Percentiles rank a stretch among this genome's conserved stretches.
Conservation (phyloP, 2,888 invertebrate species). For the Nymphalis polychloros region DNA sequence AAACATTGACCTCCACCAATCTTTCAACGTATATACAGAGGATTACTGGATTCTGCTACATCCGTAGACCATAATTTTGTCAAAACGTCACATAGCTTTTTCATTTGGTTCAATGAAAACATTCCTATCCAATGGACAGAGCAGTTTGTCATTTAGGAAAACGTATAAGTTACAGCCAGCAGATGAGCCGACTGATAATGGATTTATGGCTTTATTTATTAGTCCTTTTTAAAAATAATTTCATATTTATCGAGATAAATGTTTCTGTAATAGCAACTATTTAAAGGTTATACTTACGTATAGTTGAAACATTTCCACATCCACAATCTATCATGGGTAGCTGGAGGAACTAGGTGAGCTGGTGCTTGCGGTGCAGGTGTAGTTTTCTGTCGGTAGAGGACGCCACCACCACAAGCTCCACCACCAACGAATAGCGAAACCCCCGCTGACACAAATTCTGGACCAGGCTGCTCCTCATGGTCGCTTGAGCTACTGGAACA, state of each 20-base stretch:
- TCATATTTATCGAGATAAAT: too few species aligned
- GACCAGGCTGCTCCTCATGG: slow-evolving; percentile 72
- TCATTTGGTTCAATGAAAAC: slow-evolving; percentile 35
- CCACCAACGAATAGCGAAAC: slow-evolving; percentile 84
- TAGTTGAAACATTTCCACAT: slow-evolving; percentile 86
- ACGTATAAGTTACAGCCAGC: slow-evolving; percentile 60
- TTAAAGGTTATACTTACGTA: slow-evolving; percentile 71
- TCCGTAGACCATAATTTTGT: slow-evolving; percentile 29
- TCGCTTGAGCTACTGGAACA: slow-evolving; percentile 50
- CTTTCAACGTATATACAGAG: too few species aligned
- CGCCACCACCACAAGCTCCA: slow-evolving; percentile 78
- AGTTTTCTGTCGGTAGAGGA: slow-evolving; percentile 79
- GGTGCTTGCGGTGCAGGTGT: slow-evolving; percentile 74
- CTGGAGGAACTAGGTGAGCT: slow-evolving; percentile 81
- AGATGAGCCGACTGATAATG: slow-evolving; percentile 59
- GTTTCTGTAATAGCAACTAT: not conserved
- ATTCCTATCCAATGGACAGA: slow-evolving; percentile 31
- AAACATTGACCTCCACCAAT: too few species aligned
- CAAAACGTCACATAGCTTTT: slow-evolving; percentile 32
- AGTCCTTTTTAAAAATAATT: not conserved
- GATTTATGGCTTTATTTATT: slow-evolving; percentile 54
- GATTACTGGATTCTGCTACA: not conserved
- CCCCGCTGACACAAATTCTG: slow-evolving; percentile 84
- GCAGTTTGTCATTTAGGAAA: slow-evolving; percentile 60
- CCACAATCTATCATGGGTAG: slow-evolving; percentile 83